Evolutionary conservation across 2,888 invertebrate species (phyloP), one percentile per base, ranked within the genome.

Genomic region (Allygus modestus): DNA sequence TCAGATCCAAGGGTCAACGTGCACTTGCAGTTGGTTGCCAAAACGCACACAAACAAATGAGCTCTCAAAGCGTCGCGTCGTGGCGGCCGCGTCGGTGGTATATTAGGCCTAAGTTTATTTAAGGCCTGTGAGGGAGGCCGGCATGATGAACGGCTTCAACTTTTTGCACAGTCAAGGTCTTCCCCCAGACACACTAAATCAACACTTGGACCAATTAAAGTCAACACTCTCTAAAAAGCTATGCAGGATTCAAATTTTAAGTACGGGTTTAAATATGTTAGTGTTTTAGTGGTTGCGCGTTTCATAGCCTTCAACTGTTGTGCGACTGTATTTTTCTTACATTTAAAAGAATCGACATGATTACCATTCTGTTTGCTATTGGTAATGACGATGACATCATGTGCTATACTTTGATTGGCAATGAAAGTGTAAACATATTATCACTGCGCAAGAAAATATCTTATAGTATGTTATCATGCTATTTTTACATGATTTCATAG

Each of bases 201-300:
- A 65, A 65, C 65, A 65, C 65, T 31, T 65, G 28, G 65, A n/a
- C 28, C 65, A 65, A 65, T 65, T 65, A 65, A 65, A 65, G 65
- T 65, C 65, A 65, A 65, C 65, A 31, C 65, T 65, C 28, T 31
- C 17, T 9, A 54, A 23, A 54, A 54, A 54, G 7, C 1, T 11
- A 20, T 23, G 54, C 1, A 20, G 37, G 4, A 37, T 37, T 37
- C 37, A 37, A 9, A 9, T 37, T 37, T 37, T 37, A 37, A 37
- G 37, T 9, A 37, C 37, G 37, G 37, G 4, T 37, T 37, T 7
- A 37, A 37, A 37, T 37, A 37, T 37, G 4, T 37, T 7, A 37
- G 37, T 37, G 37, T 4, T 9, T 37, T 37, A 37, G 37, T 37
- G 9, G 37, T 9, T 37, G 37, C 37, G 9, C 37, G 37, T 4